Base-by-base conservation (phyloP, 2,797 vertebrate species). In the Syngnathus acus region DNA sequence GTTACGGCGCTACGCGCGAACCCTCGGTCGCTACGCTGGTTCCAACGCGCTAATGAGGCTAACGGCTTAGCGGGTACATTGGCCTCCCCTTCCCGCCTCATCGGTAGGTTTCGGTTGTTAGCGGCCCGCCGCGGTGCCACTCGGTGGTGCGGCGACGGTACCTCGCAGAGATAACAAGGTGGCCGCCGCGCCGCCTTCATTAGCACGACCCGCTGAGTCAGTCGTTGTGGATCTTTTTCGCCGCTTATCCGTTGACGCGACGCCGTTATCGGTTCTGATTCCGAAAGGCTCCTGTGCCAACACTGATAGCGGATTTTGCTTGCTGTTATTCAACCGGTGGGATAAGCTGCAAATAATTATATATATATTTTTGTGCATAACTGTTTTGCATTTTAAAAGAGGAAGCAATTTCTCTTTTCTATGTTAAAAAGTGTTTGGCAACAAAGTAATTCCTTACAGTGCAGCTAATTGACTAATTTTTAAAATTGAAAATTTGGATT, bases 261-360 rank as follows among this genome's bases (percentile, higher is more conserved):
- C n/a, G 59, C 19, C n/a, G 13, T 62, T 62, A 62, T 62, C 60
- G 60, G 14, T 13, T 62, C 40, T 23, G 60, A 62, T 62, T 57
- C 42, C 21, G 14, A 62, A 42, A 62, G 45, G 40, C 40, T 62
- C 21, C 60, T 62, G 60, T 21, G 16, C 40, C 5, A 16, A 62
- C 21, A 9, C 42, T 62, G 60, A 62, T 62, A 45, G 42, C 60
- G 39, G 26, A 21, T 61, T 61, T 13, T 16, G 42, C 39, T 13
- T n/a, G 4, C 40, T 9, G 42, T 26, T 45, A 62, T 62, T 62
- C 11, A 62, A 45, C 11, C 42, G 10, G 40, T 26, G 14, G 21
- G 21, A 62, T 62, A 62, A 62, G 60, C 42, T 4, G 11, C 19
- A 61, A 42, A 23, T 43, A 32, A 32, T 32, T 32, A 4, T 14